phyloP scores from a whole-genome alignment of 2,888 invertebrate species.

The Bedellia somnulentella region DNA sequence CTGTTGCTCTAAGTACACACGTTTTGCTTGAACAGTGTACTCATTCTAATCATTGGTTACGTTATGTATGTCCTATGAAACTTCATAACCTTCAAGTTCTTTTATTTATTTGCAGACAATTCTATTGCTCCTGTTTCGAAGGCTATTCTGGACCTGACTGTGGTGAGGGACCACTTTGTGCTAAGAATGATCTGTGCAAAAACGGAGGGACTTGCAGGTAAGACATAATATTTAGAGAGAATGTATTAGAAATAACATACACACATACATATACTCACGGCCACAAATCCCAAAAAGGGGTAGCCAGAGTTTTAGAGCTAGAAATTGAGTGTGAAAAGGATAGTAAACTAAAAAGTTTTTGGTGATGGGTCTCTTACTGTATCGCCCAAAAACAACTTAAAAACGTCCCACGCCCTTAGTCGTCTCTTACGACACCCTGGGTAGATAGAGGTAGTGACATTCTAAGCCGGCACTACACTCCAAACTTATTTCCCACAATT shows the following conservation, averaged over 20 bases:
- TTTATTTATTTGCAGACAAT: conserved; percentile 57
- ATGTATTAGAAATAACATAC: not conserved
- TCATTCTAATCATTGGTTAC: too few relatives aligned
- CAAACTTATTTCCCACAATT: not conserved
- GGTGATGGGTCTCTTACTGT: too few relatives aligned
- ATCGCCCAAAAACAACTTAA: not conserved
- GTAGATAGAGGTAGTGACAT: too few relatives aligned
- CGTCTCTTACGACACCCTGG: too few relatives aligned
- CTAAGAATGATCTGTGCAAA: conserved; percentile 66
- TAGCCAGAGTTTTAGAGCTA: too few relatives aligned
- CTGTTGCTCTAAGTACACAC: too few relatives aligned
- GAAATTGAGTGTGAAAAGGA: not conserved
- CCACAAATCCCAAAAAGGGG: too few relatives aligned
- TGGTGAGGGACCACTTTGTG: conserved; percentile 79
- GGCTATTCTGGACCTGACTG: conserved; percentile 80
- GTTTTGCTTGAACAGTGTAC: too few relatives aligned
- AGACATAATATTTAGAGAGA: conserved; percentile 12
- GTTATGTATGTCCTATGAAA: too few relatives aligned
- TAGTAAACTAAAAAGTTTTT: too few relatives aligned
- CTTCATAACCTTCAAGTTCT: conserved; percentile 10
- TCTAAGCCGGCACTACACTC: too few relatives aligned
- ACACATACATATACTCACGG: too few relatives aligned
- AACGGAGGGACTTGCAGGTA: conserved; percentile 88
- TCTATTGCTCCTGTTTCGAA: conserved; percentile 79
- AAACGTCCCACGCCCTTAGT: not conserved